Conservation (phyloP, 2,113 vertebrate species). For the Cyanocitta stelleri region DNA sequence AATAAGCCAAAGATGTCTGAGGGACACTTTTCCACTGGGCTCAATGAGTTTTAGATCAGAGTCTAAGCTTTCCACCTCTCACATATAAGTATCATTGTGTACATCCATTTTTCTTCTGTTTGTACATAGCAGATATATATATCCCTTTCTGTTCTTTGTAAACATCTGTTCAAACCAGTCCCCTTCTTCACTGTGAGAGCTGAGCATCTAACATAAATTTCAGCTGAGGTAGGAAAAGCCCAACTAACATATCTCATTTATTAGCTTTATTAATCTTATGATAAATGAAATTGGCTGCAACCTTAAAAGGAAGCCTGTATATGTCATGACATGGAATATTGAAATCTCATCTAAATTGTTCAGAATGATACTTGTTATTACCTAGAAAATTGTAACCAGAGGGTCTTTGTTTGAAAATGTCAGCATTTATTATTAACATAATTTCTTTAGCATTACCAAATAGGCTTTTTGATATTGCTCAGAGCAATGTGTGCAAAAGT, state of each 20-base stretch:
- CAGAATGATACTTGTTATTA: slow-evolving; percentile 14
- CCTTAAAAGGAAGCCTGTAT: neutral
- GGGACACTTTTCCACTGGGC: neutral
- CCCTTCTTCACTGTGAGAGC: neutral
- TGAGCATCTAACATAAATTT: neutral
- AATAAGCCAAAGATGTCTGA: neutral
- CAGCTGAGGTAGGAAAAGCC: neutral
- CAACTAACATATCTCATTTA: neutral
- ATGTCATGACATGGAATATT: neutral
- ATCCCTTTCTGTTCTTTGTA: neutral
- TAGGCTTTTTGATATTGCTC: neutral
- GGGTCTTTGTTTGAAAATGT: slow-evolving; percentile 22
- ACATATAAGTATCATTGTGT: neutral
- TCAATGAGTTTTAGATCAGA: neutral
- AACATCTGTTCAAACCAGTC: neutral
- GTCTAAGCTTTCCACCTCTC: neutral
- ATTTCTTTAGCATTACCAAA: neutral
- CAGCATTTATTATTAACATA: slow-evolving; percentile 4
- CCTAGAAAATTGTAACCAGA: neutral
- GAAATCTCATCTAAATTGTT: neutral
- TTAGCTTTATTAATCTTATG: slow-evolving; percentile 22
- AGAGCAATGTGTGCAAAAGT: neutral
- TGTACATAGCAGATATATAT: neutral
- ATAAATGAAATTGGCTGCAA: neutral
- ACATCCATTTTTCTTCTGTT: neutral